These are phyloP conservation scores for Rhinella marina DNA, from an alignment of 2,797 vertebrate species.

Conservation along the genomic window DNA sequence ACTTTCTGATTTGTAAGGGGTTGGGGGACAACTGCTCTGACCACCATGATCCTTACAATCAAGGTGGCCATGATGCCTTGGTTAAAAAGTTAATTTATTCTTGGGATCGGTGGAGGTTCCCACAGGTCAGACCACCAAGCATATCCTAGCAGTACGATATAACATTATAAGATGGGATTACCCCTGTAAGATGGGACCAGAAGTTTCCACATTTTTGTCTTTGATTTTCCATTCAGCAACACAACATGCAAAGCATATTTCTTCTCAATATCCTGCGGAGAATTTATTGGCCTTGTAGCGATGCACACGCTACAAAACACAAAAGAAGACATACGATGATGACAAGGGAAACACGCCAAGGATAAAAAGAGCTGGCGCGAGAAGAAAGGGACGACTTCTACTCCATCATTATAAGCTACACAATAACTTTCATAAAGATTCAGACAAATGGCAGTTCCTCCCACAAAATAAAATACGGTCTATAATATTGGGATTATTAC, in stretches of 20 bases:
- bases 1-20: no score
- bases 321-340: conserved; percentile 82
- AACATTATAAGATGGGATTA: no score
- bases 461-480: conserved; percentile 53
- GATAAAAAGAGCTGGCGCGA: conserved; percentile 77
- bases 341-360: conserved; percentile 80
- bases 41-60: no score
- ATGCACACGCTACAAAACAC: conserved; percentile 71
- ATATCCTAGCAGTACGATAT: no score
- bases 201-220: background rate
- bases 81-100: no score
- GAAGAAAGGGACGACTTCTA: conserved; percentile 74
- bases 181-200: no score
- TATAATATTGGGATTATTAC: no score
- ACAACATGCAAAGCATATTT: background rate
- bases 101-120: no score
- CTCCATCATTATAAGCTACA: conserved; percentile 60
- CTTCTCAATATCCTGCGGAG: background rate
- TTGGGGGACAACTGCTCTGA: no score
- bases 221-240: background rate
- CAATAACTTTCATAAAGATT: conserved; percentile 72
- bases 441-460: conserved; percentile 68
- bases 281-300: conserved; percentile 77
- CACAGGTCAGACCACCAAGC: no score
- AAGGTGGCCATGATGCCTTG: no score